phyloP scores from a whole-genome alignment of 2,113 vertebrate genomes.

The Cinclus cinclus region DNA sequence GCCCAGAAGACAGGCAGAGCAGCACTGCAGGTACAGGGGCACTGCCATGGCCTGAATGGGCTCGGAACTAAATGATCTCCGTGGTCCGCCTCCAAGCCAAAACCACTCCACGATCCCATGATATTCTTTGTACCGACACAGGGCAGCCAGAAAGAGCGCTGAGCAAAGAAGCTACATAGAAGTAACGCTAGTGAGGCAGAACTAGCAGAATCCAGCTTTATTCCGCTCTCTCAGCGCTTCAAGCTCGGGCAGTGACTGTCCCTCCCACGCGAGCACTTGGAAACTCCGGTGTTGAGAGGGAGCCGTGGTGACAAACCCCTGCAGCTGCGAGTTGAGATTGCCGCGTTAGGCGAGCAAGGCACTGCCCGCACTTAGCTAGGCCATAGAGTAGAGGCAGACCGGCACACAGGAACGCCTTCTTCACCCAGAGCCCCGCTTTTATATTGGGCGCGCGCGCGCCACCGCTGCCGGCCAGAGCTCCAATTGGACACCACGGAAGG shows the following conservation, averaged over 20 bases:
- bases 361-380: rapidly evolving
- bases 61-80: background rate
- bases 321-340: rapidly evolving
- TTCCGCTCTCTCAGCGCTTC: rapidly evolving
- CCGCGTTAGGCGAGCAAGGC: rapidly evolving
- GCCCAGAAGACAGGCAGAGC: rapidly evolving
- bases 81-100: background rate
- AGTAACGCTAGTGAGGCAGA: rapidly evolving
- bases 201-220: no score
- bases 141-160: rapidly evolving
- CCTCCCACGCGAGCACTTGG: rapidly evolving
- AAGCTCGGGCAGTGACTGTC: rapidly evolving
- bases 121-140: no score
- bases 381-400: rapidly evolving
- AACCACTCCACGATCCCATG: no score
- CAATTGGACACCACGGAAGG: rapidly evolving
- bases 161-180: rapidly evolving
- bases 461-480: no score
- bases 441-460: background rate
- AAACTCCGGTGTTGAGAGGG: rapidly evolving
- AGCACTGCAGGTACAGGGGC: rapidly evolving
- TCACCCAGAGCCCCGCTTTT: rapidly evolving
- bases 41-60: rapidly evolving
- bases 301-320: rapidly evolving
- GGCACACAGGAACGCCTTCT: rapidly evolving